phyloP scores from a whole-genome alignment of 1,140 invertebrate species.

The Pseudomyrmex pallidus region DNA sequence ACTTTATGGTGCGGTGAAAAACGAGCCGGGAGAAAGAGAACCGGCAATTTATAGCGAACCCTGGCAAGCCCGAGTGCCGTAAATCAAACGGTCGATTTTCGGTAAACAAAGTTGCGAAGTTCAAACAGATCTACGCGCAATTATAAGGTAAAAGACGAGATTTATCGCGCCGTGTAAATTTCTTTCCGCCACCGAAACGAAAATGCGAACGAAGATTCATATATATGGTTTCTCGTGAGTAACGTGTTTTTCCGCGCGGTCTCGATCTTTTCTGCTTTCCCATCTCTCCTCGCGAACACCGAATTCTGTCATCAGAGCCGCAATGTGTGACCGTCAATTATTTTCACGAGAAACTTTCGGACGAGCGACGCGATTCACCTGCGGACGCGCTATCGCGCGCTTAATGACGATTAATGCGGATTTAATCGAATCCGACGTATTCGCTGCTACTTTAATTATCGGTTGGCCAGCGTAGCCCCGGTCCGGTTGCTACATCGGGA shows the following conservation, averaged over 20 bases:
- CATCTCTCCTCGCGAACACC: background rate
- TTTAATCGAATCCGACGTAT: conserved; percentile 65
- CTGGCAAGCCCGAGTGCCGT: conserved; percentile 5
- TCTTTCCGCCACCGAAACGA: background rate
- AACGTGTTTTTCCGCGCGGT: background rate
- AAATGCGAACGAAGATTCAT: background rate
- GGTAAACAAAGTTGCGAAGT: conserved; percentile 36
- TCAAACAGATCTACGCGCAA: conserved; percentile 16
- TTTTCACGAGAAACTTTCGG: conserved; percentile 10
- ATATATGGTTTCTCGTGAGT: background rate
- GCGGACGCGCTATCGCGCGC: conserved; percentile 15
- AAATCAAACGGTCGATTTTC: conserved; percentile 44
- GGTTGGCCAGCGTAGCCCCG: background rate
- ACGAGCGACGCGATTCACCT: conserved; percentile 21
- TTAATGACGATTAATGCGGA: conserved; percentile 63
- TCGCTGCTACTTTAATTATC: conserved; percentile 66
- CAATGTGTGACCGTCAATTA: conserved; percentile 25
- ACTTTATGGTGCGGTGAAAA: conserved; percentile 46
- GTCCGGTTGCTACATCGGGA: conserved; percentile 57
- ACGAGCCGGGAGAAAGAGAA: conserved; percentile 22
- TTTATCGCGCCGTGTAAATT: conserved; percentile 12
- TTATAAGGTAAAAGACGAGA: conserved; percentile 10
- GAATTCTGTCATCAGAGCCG: background rate
- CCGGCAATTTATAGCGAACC: conserved; percentile 26
- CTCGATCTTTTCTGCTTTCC: background rate